Evolutionary conservation across 2,888 invertebrate genomes (phyloP).

Genomic region (Horisme vitalbata): DNA sequence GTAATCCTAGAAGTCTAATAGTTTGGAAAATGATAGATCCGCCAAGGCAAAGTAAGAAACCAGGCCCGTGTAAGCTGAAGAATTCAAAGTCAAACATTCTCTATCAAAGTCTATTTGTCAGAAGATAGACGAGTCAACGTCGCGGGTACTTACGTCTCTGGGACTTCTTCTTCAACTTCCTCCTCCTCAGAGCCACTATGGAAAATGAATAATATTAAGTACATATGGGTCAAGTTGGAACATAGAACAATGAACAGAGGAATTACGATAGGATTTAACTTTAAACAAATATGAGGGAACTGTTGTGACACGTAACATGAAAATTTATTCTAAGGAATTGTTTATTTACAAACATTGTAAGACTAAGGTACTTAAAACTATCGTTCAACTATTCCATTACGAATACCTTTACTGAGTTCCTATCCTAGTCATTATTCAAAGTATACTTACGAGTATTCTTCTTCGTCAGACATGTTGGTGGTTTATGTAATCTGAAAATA

Average conservation of each 20-base stretch:
- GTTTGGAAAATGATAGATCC: constrained; percentile 56
- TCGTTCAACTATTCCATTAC: constrained; percentile 1
- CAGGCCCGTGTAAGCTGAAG: constrained; percentile 72
- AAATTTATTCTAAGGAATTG: constrained; percentile 3
- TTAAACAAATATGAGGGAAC: background rate
- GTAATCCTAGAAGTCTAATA: constrained; percentile 43
- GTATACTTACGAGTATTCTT: constrained; percentile 96
- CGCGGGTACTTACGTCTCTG: constrained; percentile 86
- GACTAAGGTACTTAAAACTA: constrained; percentile 3
- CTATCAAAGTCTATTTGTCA: constrained; percentile 53
- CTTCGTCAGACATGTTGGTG: constrained; percentile 96
- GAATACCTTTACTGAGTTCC: constrained; percentile 16
- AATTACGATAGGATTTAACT: constrained; percentile 7
- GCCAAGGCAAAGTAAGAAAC: constrained; percentile 69
- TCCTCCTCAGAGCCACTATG: constrained; percentile 87
- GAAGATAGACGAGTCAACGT: constrained; percentile 31
- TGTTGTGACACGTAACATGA: background rate
- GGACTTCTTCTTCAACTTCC: constrained; percentile 90
- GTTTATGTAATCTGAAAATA: constrained; percentile 73
- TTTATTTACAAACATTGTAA: constrained; percentile 18
- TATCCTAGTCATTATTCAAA: constrained; percentile 4
- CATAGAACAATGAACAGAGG: constrained; percentile 5
- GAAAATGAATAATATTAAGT: constrained; percentile 36
- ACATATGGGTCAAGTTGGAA: constrained; percentile 1
- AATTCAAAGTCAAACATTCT: constrained; percentile 68